A percentile compares a stretch with the other conserved stretches of the same genome.
These are phyloP conservation scores for Rugalucina vietnamica DNA, from an alignment of 2,888 invertebrate genomes.

Conservation along the genomic window DNA sequence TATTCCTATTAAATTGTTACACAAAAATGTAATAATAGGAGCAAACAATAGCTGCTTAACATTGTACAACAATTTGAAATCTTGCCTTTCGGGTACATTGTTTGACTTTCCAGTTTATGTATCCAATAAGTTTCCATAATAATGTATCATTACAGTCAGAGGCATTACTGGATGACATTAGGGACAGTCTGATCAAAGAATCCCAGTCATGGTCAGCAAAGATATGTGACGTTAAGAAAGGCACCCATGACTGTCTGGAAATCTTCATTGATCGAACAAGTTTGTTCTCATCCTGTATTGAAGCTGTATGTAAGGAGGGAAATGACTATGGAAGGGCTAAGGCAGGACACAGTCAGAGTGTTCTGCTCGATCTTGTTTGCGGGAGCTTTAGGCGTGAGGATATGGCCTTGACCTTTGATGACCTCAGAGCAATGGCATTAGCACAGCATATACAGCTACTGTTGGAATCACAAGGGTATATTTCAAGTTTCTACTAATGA, in stretches of 20 bases:
- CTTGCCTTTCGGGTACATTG: too few species aligned
- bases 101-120: too few species aligned
- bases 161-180: background rate
- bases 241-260: background rate
- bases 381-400: background rate
- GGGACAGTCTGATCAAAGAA: background rate
- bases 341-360: background rate
- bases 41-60: background rate
- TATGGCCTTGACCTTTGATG: background rate
- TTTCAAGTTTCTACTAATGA: too few species aligned
- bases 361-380: background rate
- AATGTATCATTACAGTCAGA: background rate
- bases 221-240: background rate
- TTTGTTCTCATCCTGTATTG: background rate
- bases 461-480: conserved; percentile 64
- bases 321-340: background rate
- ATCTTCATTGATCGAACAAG: background rate
- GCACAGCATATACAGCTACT: conserved; percentile 56
- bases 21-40: too few species aligned
- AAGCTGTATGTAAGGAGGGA: background rate
- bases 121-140: too few species aligned
- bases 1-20: too few species aligned
- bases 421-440: background rate
- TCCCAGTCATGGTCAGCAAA: background rate
- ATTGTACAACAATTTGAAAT: background rate